Evolutionary conservation across 2,888 invertebrate genomes (phyloP), one percentile per base, ranked within the genome.

Genomic region (Polydrusus cervinus): DNA sequence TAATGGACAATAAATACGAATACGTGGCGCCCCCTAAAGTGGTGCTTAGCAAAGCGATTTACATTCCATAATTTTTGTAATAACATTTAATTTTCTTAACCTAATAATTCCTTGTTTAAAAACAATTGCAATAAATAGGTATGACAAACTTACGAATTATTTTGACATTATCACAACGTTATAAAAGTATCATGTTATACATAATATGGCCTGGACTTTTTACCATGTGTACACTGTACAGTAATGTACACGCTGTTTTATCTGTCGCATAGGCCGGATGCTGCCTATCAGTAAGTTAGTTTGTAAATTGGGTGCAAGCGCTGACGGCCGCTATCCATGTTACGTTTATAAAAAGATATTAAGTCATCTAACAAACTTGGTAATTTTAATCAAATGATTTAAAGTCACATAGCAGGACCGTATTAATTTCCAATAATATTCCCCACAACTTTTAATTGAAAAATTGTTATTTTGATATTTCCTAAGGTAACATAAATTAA

Each of bases 261-360:
- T 64, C 47, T 30, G 30, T n/a, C 60, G 34, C 16, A 5, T 25
- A 14, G 55, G 25, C 64, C 64, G 64, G 64, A 64, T 64, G 64
- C 47, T 11, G 64, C 25, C 64, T 64, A 64, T 64, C 64, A 64
- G 64, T 64, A 47, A 64, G 14, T 45, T 43, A 47, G 62, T 25
- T 47, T 16, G 14, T 47, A n/a, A 18, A 64, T 64, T 62, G 14
- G 14, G 14, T 64, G 49, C 47, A 49, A 30, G n/a, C 64, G 47
- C 11, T 30, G 14, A 47, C 47, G 34, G 64, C 47, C 47, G 34
- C 30, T 64, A 20, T 45, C 47, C 45, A 30, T 64, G 47, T 64
- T 47, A 47, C 64, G 64, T 14, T 25, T 47, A 64, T 49, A 64
- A 47, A 62, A 49, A 45, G 47, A 47, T 30, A 64, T 64, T 45